Percentiles rank a stretch among this genome's conserved stretches.
phyloP scores from a whole-genome alignment of 2,888 invertebrate species.

The Caenorhabditis sp. region DNA sequence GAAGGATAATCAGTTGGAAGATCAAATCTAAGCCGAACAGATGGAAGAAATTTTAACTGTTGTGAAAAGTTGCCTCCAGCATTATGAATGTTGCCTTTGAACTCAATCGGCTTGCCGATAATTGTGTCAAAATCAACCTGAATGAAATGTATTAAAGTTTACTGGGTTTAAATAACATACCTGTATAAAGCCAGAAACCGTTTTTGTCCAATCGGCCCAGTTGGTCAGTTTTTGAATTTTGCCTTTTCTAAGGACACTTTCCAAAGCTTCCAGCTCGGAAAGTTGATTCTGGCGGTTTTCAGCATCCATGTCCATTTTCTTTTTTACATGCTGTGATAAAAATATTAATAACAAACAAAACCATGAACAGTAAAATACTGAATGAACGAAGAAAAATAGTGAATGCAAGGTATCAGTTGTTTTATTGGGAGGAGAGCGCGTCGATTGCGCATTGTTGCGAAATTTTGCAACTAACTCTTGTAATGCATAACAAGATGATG shows the following conservation, averaged over 20 bases:
- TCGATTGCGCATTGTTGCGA: background rate
- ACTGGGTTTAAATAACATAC: background rate
- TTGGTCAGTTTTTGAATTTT: background rate
- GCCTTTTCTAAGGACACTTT: background rate
- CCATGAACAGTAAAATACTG: background rate
- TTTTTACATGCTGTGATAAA: background rate
- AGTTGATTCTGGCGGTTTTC: background rate
- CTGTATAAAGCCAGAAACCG: background rate
- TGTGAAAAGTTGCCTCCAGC: background rate
- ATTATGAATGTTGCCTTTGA: background rate
- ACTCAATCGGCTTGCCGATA: background rate
- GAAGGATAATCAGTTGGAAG: conserved; percentile 12
- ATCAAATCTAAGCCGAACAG: background rate
- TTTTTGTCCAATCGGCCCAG: background rate
- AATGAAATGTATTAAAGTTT: background rate
- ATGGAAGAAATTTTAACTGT: conserved; percentile 5
- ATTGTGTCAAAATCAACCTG: conserved; percentile 13
- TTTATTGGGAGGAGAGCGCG: background rate
- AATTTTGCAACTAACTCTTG: background rate
- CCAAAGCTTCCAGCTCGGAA: conserved; percentile 16
- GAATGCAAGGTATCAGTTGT: background rate
- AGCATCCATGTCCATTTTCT: background rate
- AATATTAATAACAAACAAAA: background rate
- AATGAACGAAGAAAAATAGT: background rate
- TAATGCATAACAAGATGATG: too few species aligned